Evolutionary conservation across 2,113 vertebrate genomes (phyloP), one percentile per base, ranked within the genome.

Genomic region (Cyprinodon brontotheroides): DNA sequence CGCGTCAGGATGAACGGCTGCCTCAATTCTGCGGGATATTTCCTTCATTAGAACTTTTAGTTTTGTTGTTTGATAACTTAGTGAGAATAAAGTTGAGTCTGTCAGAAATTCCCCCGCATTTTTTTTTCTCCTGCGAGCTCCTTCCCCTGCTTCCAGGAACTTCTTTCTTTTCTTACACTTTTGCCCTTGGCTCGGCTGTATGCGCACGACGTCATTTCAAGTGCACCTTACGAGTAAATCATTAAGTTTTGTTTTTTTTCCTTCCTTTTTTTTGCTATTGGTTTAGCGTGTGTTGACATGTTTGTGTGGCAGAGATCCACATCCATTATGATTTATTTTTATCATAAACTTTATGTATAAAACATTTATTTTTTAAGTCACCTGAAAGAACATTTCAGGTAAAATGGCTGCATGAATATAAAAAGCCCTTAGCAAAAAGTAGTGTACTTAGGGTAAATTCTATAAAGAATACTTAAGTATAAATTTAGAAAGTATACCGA

Each of bases 141-240:
- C n/a, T 74, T 73, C 70, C 17, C 47, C 62, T 12, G 72, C 83
- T 70, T 82, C 83, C 77, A 86, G 81, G 80, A 87, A 89, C 77
- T 87, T 75, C 43, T 77, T 68, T 17, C 39, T 29, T 15, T 15
- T 12, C 0, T 4, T 72, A 79, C 66, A 72, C 81, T 68, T 86
- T 84, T 76, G 78, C 79, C 88, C 83, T 89, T 85, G n/a, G n/a
- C n/a, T n/a, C n/a, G n/a, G n/a, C n/a, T n/a, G 39, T 4, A 3
- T 20, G 63, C 41, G 66, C 61, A 14, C 67, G n/a, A 83, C 73
- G 76, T 85, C 64, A 86, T 70, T 57, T 76, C 39, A 74, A 86
- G 75, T 6, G 22, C 12, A 71, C 61, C 43, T 65, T 15, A 69
- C 59, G 43, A 73, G 74, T 74, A 38, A 75, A 74, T 69, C 61